Evolutionary conservation across 1,140 invertebrate genomes (phyloP).

Genomic region (Lasaia peninsularis): DNA sequence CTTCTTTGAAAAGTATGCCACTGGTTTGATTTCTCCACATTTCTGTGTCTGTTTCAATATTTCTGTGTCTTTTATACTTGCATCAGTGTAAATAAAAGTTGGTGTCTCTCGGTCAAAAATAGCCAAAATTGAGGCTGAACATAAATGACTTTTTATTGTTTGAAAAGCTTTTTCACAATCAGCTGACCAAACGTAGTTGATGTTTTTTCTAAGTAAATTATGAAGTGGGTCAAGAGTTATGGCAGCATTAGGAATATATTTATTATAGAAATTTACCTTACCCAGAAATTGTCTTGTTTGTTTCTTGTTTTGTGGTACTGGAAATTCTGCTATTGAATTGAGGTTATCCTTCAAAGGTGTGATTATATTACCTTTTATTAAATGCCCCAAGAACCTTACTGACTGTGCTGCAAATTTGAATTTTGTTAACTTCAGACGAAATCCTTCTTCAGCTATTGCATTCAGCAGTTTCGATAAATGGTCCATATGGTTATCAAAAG

Average conservation of each 20-base stretch:
- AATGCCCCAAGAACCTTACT: conserved; percentile 15
- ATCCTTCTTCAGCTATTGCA: conserved; percentile 16
- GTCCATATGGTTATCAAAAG: conserved; percentile 17
- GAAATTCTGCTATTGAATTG: conserved; percentile 16
- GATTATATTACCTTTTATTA: conserved; percentile 17
- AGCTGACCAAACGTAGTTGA: conserved; percentile 12
- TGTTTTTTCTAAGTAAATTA: conserved; percentile 16
- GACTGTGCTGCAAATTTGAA: conserved; percentile 19
- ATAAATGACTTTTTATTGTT: conserved; percentile 20
- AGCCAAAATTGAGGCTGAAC: conserved; percentile 19
- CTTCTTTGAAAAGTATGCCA: no score
- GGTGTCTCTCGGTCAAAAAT: conserved; percentile 20
- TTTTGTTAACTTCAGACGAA: conserved; percentile 23
- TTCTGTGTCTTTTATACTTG: conserved; percentile 17
- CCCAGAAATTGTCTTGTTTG: conserved; percentile 16
- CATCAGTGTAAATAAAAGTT: conserved; percentile 21
- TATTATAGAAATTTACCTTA: conserved; percentile 18
- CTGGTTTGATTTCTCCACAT: conserved; percentile 22
- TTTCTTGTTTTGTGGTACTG: conserved; percentile 18
- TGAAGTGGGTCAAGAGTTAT: no score
- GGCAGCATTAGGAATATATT: conserved; percentile 16
- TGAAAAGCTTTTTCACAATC: conserved; percentile 18
- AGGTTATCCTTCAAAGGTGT: conserved; percentile 19
- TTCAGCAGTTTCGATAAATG: conserved; percentile 17
- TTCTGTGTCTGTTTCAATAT: conserved; percentile 20